These are phyloP conservation scores for Dichetophora obliterata DNA, from an alignment of 2,888 invertebrate genomes.

Conservation along the genomic window DNA sequence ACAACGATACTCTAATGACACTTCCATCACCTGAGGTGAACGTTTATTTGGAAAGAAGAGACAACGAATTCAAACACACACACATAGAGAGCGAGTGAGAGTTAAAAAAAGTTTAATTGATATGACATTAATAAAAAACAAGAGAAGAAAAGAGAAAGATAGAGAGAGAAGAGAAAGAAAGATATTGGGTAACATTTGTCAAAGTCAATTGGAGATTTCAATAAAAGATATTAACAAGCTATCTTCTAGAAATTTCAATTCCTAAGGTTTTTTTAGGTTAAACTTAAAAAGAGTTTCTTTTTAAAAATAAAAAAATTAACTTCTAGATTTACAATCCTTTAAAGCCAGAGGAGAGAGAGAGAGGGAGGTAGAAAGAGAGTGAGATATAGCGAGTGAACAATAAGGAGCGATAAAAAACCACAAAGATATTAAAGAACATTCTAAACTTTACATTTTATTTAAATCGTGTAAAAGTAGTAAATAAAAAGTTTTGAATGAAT, in stretches of 20 bases:
- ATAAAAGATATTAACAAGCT: background rate
- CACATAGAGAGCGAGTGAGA: conserved; percentile 46
- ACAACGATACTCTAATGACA: conserved; percentile 66
- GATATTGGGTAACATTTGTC: conserved; percentile 48
- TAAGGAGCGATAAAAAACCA: too few species aligned
- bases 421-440: too few species aligned
- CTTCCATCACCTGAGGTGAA: conserved; percentile 66
- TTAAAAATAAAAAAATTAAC: background rate
- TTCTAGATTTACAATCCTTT: background rate
- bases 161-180: conserved; percentile 40
- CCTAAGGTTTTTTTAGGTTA: too few species aligned
- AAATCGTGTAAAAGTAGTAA: too few species aligned
- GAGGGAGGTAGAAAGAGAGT: background rate
- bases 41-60: conserved; percentile 37
- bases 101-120: conserved; percentile 50
- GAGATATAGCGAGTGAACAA: background rate
- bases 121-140: conserved; percentile 8
- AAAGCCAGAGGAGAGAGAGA: background rate
- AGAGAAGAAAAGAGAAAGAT: conserved; percentile 30
- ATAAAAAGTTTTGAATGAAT: too few species aligned
- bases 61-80: conserved; percentile 46
- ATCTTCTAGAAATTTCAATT: background rate
- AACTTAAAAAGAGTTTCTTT: too few species aligned
- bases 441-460: too few species aligned
- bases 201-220: conserved; percentile 24